Conservation (phyloP, 2,113 vertebrate species). For the Petroica traversi region DNA sequence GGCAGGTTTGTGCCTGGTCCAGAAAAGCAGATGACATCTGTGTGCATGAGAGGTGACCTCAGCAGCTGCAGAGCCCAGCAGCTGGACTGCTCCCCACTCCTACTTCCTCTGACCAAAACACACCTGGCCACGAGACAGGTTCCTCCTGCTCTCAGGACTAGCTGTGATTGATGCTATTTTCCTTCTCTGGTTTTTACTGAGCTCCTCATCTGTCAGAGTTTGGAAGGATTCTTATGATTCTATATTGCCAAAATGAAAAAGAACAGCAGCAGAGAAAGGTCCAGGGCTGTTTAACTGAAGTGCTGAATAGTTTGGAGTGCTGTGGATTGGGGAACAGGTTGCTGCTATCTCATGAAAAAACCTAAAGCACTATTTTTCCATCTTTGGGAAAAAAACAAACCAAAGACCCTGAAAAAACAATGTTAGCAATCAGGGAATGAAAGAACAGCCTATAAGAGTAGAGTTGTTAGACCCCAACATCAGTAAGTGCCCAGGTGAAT, state of each 20-base stretch:
- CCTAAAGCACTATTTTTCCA: neutral
- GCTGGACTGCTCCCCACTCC: neutral
- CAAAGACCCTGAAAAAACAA: neutral
- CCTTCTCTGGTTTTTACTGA: neutral
- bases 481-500: neutral
- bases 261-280: neutral
- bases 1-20: neutral
- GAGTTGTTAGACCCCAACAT: neutral
- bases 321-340: neutral
- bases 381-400: neutral
- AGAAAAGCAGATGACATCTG: slow-evolving; percentile 28
- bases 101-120: neutral
- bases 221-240: neutral
- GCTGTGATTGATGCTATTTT: neutral
- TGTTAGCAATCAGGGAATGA: neutral
- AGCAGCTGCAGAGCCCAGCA: slow-evolving; percentile 31
- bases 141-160: neutral
- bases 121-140: neutral
- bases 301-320: neutral
- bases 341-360: neutral
- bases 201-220: neutral
- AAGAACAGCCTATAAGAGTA: neutral
- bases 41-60: neutral
- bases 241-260: neutral
- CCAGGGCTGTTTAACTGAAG: neutral